These are phyloP conservation scores for Mimas tiliae DNA, from an alignment of 2,888 invertebrate genomes.

Conservation along the genomic window DNA sequence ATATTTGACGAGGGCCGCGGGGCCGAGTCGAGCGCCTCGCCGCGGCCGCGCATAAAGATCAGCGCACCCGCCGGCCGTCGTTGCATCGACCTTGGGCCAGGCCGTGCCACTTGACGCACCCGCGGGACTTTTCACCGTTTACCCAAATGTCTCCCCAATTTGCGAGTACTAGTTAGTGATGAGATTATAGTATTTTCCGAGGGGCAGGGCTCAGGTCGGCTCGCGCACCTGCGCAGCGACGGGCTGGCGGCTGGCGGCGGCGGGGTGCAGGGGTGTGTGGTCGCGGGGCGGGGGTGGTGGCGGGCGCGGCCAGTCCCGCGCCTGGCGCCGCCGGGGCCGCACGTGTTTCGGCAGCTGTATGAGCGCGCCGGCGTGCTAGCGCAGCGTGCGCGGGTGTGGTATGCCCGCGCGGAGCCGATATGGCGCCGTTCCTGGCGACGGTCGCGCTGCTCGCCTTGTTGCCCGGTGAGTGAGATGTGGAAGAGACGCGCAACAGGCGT, in stretches of 20 bases:
- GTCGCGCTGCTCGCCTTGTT: slow-evolving; percentile 78
- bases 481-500: slow-evolving; percentile 70
- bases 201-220: slow-evolving; percentile 50
- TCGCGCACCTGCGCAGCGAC: slow-evolving; percentile 69
- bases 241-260: slow-evolving; percentile 35
- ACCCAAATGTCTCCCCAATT: slow-evolving; percentile 9
- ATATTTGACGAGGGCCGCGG: slow-evolving; percentile 25
- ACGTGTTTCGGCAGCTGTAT: slow-evolving; percentile 66
- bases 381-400: slow-evolving; percentile 83
- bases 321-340: slow-evolving; percentile 77
- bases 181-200: slow-evolving; percentile 21
- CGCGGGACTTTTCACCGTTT: slow-evolving; percentile 30
- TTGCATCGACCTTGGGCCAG: slow-evolving; percentile 41
- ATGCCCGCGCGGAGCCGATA: slow-evolving; percentile 82
- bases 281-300: slow-evolving; percentile 47
- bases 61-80: slow-evolving; percentile 23
- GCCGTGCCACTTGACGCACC: slow-evolving; percentile 29
- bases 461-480: slow-evolving; percentile 72
- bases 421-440: slow-evolving; percentile 78
- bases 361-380: slow-evolving; percentile 81
- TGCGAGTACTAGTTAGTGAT: slow-evolving; percentile 13
- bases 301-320: slow-evolving; percentile 73
- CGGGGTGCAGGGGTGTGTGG: slow-evolving; percentile 48
- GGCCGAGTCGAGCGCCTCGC: slow-evolving; percentile 23
- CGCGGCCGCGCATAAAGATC: slow-evolving; percentile 25